phyloP scores from a whole-genome alignment of 2,888 invertebrate genomes.

The Brachyptera risi region DNA sequence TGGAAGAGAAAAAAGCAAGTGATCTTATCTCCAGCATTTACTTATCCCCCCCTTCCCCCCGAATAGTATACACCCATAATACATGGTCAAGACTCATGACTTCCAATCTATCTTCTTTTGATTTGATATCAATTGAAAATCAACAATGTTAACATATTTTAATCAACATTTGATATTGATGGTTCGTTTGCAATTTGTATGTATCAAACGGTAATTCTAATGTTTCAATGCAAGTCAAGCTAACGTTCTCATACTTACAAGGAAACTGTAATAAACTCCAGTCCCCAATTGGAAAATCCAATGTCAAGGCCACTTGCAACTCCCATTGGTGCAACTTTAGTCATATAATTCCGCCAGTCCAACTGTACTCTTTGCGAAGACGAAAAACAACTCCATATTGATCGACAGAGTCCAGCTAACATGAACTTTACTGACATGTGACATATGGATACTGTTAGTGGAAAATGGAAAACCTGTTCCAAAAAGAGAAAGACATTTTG shows the following conservation, averaged over 20 bases:
- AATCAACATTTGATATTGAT: too few relatives aligned
- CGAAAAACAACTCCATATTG: constrained; percentile 50
- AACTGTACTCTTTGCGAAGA: constrained; percentile 64
- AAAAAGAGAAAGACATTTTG: constrained; percentile 28
- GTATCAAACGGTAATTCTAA: too few relatives aligned
- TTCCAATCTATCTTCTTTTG: too few relatives aligned
- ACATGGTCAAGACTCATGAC: too few relatives aligned
- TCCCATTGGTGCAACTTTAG: constrained; percentile 78
- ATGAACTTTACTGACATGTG: constrained; percentile 88
- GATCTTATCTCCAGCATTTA: too few relatives aligned
- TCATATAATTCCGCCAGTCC: constrained; percentile 71
- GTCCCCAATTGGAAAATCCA: constrained; percentile 96
- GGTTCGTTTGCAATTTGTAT: too few relatives aligned
- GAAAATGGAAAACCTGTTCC: constrained; percentile 79
- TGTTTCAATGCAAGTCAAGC: too few relatives aligned
- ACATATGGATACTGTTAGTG: constrained; percentile 83
- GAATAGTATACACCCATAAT: too few relatives aligned
- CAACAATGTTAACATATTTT: too few relatives aligned
- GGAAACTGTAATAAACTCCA: constrained; percentile 91
- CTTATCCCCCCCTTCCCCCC: too few relatives aligned
- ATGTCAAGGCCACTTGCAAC: constrained; percentile 95
- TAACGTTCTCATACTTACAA: constrained; percentile 70
- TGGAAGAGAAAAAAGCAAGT: too few relatives aligned
- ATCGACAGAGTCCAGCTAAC: constrained; percentile 68
- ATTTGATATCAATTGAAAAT: too few relatives aligned